phyloP scores from a whole-genome alignment of 2,888 invertebrate genomes.

The Eupithecia abbreviata region DNA sequence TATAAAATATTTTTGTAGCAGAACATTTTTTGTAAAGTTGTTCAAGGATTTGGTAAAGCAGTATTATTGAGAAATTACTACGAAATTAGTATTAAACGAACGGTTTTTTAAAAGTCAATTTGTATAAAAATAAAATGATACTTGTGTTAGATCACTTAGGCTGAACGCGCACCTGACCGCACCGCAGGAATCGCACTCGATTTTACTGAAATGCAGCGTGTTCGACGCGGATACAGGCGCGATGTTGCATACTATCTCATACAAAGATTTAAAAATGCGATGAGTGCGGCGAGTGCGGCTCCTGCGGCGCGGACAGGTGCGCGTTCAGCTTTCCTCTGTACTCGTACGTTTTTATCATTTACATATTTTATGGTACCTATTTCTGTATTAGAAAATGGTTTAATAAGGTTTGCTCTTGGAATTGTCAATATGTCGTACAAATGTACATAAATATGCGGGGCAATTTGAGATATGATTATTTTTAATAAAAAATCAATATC shows the following conservation, averaged over 20 bases:
- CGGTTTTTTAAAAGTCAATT: constrained; percentile 31
- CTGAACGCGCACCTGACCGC: too few relatives aligned
- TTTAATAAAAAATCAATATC: constrained; percentile 78
- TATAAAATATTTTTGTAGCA: constrained; percentile 80
- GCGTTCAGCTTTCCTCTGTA: constrained; percentile 41
- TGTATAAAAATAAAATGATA: constrained; percentile 34
- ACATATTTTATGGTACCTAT: constrained; percentile 56
- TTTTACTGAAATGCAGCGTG: too few relatives aligned
- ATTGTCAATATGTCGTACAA: constrained; percentile 51
- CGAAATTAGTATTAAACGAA: constrained; percentile 66
- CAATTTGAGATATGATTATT: constrained; percentile 76
- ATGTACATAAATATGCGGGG: constrained; percentile 56
- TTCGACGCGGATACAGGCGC: too few relatives aligned
- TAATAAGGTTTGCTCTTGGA: constrained; percentile 61
- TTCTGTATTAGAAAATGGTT: constrained; percentile 66
- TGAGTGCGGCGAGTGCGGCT: too few relatives aligned
- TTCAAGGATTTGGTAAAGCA: constrained; percentile 73
- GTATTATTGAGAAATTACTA: constrained; percentile 75
- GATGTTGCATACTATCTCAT: too few relatives aligned
- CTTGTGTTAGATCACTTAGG: constrained; percentile 49
- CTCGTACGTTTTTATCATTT: constrained; percentile 70
- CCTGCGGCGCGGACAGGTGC: too few relatives aligned
- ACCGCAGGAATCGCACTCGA: too few relatives aligned
- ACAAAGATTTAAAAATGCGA: too few relatives aligned
- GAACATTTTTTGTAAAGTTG: constrained; percentile 65